Evolutionary conservation across 2,113 vertebrate species (phyloP).

Genomic region (Pristiophorus japonicus): DNA sequence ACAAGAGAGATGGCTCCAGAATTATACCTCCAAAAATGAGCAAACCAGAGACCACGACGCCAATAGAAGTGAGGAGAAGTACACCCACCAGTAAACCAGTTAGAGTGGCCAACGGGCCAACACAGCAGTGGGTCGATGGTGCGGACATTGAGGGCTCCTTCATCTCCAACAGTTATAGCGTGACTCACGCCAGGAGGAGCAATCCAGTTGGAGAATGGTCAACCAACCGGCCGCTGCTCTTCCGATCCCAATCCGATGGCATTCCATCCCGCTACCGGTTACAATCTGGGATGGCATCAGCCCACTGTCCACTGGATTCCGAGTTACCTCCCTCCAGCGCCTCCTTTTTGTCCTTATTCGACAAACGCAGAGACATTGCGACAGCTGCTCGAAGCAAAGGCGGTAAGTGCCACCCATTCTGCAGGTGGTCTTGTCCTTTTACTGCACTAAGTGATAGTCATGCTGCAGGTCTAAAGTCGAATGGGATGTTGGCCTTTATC

Average conservation of each 20-base stretch:
- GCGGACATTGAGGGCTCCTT: not conserved
- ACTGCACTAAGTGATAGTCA: not conserved
- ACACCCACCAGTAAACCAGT: constrained; percentile 70
- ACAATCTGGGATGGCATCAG: not conserved
- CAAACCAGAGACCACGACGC: constrained; percentile 56
- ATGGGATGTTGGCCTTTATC: not conserved
- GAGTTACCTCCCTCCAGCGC: constrained; percentile 56
- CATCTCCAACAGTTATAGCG: constrained; percentile 66
- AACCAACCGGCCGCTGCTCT: constrained; percentile 79
- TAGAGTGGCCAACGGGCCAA: constrained; percentile 57
- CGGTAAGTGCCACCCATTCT: constrained; percentile 58
- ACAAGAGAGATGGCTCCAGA: constrained; percentile 46
- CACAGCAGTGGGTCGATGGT: constrained; percentile 67
- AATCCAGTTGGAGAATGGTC: constrained; percentile 69
- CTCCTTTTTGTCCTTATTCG: constrained; percentile 60
- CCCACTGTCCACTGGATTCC: constrained; percentile 30
- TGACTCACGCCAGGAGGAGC: constrained; percentile 75
- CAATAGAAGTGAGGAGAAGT: constrained; percentile 60
- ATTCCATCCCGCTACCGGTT: not conserved
- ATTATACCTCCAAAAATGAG: constrained; percentile 44
- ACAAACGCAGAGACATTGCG: constrained; percentile 65
- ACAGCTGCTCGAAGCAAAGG: constrained; percentile 69
- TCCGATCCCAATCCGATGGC: constrained; percentile 75
- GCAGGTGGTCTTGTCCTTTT: no score
- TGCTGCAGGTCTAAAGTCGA: not conserved